Percentiles rank a stretch among this genome's conserved stretches.
Evolutionary conservation across 2,888 invertebrate genomes (phyloP).

Genomic region (Microchrysa polita): DNA sequence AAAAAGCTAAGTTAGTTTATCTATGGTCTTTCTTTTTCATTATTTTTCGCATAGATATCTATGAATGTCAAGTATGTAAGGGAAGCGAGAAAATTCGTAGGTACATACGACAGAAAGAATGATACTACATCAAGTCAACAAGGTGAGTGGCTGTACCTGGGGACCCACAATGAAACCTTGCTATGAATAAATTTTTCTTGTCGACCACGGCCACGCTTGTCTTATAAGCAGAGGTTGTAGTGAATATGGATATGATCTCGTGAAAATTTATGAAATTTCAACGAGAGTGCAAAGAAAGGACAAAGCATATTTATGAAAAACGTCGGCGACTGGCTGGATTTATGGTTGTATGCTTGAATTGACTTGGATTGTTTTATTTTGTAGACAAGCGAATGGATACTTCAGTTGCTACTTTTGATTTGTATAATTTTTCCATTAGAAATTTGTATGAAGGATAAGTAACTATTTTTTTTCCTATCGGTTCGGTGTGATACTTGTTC

Average conservation of each 20-base stretch:
- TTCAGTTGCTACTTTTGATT: not conserved
- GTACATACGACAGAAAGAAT: too few relatives aligned
- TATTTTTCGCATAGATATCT: conserved; percentile 17
- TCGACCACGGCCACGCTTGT: conserved; percentile 24
- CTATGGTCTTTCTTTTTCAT: conserved; percentile 30
- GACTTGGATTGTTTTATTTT: not conserved
- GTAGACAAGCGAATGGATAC: not conserved
- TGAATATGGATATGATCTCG: too few relatives aligned
- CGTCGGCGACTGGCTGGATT: not conserved
- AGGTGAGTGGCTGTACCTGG: conserved; percentile 38
- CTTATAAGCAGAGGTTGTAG: conserved; percentile 20
- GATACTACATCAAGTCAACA: conserved; percentile 26
- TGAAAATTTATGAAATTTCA: conserved; percentile 43
- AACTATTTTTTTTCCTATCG: too few relatives aligned
- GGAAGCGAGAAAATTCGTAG: conserved; percentile 1
- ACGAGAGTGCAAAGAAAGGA: conserved; percentile 18
- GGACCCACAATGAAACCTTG: conserved; percentile 45
- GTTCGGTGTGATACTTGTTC: too few relatives aligned
- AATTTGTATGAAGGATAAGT: conserved; percentile 1
- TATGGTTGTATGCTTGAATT: not conserved
- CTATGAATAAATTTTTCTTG: conserved; percentile 45
- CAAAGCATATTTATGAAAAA: not conserved
- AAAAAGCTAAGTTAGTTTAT: conserved; percentile 37
- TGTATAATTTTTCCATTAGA: not conserved
- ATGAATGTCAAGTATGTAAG: not conserved